These are phyloP conservation scores for Gallinago undulata DNA, from an alignment of 2,113 vertebrate genomes.

Conservation along the genomic window DNA sequence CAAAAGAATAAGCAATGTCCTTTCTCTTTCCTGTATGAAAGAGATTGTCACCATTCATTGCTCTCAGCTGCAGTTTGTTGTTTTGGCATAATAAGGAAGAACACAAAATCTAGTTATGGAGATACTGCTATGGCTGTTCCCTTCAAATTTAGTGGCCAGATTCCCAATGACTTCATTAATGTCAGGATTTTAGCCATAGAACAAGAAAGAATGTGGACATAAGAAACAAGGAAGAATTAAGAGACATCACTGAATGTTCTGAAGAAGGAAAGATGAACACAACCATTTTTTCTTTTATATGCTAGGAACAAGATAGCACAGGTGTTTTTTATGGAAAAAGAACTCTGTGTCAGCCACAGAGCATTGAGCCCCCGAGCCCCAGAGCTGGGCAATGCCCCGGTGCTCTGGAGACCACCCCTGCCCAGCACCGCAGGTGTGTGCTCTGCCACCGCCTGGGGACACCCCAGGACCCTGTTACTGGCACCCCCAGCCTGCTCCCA, in stretches of 20 bases:
- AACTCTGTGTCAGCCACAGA: no score
- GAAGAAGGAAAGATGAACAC: neutral
- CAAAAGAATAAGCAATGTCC: neutral
- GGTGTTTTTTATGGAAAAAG: accelerated
- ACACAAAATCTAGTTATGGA: neutral
- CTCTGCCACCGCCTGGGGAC: neutral
- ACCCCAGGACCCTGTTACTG: accelerated
- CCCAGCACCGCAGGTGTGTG: accelerated
- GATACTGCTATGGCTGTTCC: neutral
- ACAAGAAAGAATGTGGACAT: neutral
- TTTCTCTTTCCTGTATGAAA: neutral
- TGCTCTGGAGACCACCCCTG: neutral
- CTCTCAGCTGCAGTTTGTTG: no score
- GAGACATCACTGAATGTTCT: neutral
- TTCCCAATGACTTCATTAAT: neutral
- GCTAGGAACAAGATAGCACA: neutral
- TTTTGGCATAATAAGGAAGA: no score
- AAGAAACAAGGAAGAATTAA: neutral
- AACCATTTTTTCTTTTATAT: no score
- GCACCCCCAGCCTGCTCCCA: neutral
- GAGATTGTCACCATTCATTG: no score
- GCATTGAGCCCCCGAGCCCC: accelerated
- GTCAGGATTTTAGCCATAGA: neutral
- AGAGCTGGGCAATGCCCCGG: neutral
- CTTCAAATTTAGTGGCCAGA: no score